phyloP scores from a whole-genome alignment of 2,888 invertebrate genomes.

The Nephrotoma flavescens region DNA sequence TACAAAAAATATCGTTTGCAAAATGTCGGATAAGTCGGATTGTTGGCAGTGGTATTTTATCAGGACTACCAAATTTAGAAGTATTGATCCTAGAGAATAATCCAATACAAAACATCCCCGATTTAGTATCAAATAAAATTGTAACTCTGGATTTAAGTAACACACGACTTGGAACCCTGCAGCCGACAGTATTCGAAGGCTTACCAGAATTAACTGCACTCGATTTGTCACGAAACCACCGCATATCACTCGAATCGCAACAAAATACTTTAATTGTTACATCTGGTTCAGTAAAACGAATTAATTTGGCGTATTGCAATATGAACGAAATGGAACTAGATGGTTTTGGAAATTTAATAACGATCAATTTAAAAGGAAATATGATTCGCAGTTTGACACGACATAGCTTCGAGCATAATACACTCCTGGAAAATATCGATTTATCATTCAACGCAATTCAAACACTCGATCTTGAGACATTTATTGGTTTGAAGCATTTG shows the following conservation, averaged over 20 bases:
- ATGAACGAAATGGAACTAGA: constrained; percentile 42
- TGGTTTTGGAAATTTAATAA: constrained; percentile 44
- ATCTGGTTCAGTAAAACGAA: constrained; percentile 36
- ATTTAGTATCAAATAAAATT: constrained; percentile 36
- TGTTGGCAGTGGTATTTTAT: constrained; percentile 33
- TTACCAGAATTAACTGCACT: constrained; percentile 44
- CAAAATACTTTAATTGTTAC: constrained; percentile 27
- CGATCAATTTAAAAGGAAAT: constrained; percentile 45
- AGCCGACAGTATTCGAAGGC: constrained; percentile 38
- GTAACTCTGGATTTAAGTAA: constrained; percentile 41
- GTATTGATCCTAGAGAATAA: constrained; percentile 40
- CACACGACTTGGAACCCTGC: constrained; percentile 38
- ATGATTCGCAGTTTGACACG: constrained; percentile 41
- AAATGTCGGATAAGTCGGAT: constrained; percentile 44
- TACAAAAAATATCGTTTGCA: constrained; percentile 43
- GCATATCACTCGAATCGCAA: constrained; percentile 29
- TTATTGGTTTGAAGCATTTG: constrained; percentile 40
- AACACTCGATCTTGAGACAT: constrained; percentile 42
- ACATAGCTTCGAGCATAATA: constrained; percentile 45
- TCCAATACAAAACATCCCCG: constrained; percentile 33
- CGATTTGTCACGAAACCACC: constrained; percentile 45
- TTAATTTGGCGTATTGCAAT: constrained; percentile 48
- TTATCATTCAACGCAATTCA: constrained; percentile 51
- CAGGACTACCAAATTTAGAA: constrained; percentile 37
- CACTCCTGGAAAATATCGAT: constrained; percentile 43